A percentile compares a stretch with the other conserved stretches of the same genome.
Conservation (phyloP, 2,888 invertebrate species). For the Cataglyphis livida region DNA sequence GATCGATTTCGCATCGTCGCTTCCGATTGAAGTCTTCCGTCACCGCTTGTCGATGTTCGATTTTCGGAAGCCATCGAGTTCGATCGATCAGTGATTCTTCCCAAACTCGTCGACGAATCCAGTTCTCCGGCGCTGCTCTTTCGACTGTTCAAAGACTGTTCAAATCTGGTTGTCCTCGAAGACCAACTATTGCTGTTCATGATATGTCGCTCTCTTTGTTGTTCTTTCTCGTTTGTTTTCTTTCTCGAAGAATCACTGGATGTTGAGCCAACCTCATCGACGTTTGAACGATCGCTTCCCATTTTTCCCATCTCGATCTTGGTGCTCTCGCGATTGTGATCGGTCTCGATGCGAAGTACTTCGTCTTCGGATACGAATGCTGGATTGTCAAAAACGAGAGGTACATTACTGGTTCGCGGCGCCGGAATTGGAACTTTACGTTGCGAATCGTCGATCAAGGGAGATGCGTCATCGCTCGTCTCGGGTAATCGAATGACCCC, state of each 20-base stretch:
- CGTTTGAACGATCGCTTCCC: neutral
- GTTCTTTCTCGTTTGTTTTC: neutral
- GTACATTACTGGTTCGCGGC: conserved; percentile 64
- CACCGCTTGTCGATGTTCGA: conserved; percentile 1
- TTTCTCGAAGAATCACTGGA: conserved; percentile 20
- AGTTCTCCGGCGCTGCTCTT: neutral
- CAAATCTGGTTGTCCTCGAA: neutral
- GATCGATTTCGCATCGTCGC: neutral
- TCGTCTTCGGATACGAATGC: conserved; percentile 78
- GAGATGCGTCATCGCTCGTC: conserved; percentile 34
- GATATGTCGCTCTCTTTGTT: conserved; percentile 8
- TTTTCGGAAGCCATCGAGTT: conserved; percentile 19
- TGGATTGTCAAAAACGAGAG: conserved; percentile 74
- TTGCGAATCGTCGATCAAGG: conserved; percentile 5
- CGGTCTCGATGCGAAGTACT: conserved; percentile 80
- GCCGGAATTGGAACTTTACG: conserved; percentile 70
- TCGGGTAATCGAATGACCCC: conserved; percentile 66
- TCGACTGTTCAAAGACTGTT: neutral
- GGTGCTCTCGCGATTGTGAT: conserved; percentile 69
- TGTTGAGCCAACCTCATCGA: neutral
- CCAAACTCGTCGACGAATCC: conserved; percentile 17
- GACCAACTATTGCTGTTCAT: conserved; percentile 21
- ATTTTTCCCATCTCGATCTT: conserved; percentile 77
- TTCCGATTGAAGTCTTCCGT: neutral
- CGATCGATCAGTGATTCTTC: conserved; percentile 10